A percentile compares a stretch with the other conserved stretches of the same genome.
Evolutionary conservation across 2,888 invertebrate species (phyloP).

Genomic region (Drosophila borealis): DNA sequence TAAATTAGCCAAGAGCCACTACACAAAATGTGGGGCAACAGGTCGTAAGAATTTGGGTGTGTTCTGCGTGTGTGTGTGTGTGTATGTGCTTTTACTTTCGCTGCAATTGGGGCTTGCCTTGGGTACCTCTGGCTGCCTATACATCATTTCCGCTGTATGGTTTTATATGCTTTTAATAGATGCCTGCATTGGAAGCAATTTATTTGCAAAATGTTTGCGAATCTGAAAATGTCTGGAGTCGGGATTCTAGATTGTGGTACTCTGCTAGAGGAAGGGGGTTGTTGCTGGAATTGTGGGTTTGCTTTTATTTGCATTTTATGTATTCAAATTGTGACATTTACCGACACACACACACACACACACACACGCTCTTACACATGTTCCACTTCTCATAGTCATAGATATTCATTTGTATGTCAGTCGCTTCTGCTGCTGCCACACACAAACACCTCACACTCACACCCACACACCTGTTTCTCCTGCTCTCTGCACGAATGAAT

Average conservation of each 20-base stretch:
- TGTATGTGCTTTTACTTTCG: slow-evolving; percentile 61
- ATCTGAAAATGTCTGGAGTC: slow-evolving; percentile 31
- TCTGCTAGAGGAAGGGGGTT: not conserved
- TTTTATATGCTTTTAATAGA: slow-evolving; percentile 77
- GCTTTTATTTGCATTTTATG: slow-evolving; percentile 75
- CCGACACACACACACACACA: slow-evolving; percentile 45
- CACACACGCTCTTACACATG: slow-evolving; percentile 38
- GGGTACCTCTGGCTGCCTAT: slow-evolving; percentile 49
- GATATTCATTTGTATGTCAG: slow-evolving; percentile 76
- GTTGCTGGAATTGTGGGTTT: slow-evolving; percentile 34
- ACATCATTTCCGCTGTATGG: slow-evolving; percentile 77
- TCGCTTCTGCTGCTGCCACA: slow-evolving; percentile 21
- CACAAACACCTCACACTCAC: not conserved
- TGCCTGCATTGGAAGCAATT: slow-evolving; percentile 76
- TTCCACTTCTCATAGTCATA: slow-evolving; percentile 64
- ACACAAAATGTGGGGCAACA: slow-evolving; percentile 68
- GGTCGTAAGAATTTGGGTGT: slow-evolving; percentile 49
- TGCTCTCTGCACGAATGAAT: slow-evolving; percentile 71
- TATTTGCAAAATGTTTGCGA: slow-evolving; percentile 53
- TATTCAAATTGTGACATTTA: slow-evolving; percentile 79
- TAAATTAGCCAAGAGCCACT: slow-evolving; percentile 62
- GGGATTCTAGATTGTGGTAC: slow-evolving; percentile 17
- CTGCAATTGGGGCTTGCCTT: slow-evolving; percentile 38
- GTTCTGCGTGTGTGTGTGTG: slow-evolving; percentile 12
- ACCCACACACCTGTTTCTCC: slow-evolving; percentile 30